phyloP scores from a whole-genome alignment of 1,140 invertebrate species.

The Papilio polytes region DNA sequence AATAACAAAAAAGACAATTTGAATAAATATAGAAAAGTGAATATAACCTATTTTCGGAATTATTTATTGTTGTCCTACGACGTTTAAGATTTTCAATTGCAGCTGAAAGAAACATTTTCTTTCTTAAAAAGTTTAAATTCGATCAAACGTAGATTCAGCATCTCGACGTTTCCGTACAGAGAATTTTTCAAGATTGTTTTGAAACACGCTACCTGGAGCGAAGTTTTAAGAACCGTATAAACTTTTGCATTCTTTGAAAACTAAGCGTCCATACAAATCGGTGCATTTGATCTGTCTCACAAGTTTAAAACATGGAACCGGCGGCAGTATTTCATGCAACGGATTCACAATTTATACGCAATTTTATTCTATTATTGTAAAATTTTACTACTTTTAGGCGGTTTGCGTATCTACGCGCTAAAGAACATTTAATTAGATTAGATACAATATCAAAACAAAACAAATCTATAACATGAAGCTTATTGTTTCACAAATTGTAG shows the following conservation, averaged over 20 bases:
- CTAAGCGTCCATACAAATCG: conserved; percentile 22
- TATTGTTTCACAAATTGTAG: background rate
- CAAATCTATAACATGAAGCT: too few relatives aligned
- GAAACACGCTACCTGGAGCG: conserved; percentile 5
- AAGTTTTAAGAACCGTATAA: background rate
- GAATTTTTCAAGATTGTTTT: conserved; percentile 26
- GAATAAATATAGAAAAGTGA: too few relatives aligned
- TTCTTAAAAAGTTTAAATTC: background rate
- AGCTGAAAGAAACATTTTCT: background rate
- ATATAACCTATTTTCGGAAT: too few relatives aligned
- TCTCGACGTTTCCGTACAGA: background rate
- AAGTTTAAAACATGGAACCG: background rate
- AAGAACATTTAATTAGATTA: too few relatives aligned
- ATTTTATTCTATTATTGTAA: background rate
- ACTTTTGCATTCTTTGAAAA: conserved; percentile 25
- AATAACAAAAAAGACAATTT: too few relatives aligned
- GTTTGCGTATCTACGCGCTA: too few relatives aligned
- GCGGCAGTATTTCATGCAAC: background rate
- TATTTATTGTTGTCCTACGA: too few relatives aligned
- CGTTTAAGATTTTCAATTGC: background rate
- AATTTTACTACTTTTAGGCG: too few relatives aligned
- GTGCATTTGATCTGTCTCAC: conserved; percentile 12
- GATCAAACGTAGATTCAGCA: background rate
- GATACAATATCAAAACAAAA: too few relatives aligned
- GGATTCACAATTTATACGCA: background rate